phyloP scores from a whole-genome alignment of 1,140 invertebrate genomes.

The Armadillidium nasatum region DNA sequence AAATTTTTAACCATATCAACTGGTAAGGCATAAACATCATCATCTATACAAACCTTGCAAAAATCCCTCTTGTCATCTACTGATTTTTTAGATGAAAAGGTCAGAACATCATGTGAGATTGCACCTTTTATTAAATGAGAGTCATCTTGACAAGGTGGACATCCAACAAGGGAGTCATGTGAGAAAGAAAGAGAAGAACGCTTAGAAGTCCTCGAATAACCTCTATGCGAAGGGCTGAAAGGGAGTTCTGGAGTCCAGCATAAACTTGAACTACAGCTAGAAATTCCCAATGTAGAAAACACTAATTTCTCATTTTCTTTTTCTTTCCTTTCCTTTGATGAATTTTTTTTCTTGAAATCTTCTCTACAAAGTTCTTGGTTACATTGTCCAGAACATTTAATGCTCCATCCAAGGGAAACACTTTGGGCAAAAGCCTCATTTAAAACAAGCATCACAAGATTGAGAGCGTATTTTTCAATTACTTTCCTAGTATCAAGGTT shows the following conservation, averaged over 20 bases:
- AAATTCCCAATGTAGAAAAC: background rate
- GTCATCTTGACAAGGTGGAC: background rate
- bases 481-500: background rate
- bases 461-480: background rate
- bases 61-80: background rate
- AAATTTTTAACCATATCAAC: background rate
- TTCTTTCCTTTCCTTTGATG: background rate
- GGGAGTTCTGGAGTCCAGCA: background rate
- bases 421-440: background rate
- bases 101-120: background rate
- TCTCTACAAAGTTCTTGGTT: constrained; percentile 7
- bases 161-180: background rate
- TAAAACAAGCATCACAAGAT: background rate
- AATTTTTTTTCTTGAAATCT: constrained; percentile 4
- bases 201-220: background rate
- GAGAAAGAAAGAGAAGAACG: constrained; percentile 1
- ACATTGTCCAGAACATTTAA: background rate
- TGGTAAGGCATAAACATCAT: background rate
- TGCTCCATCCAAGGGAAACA: constrained; percentile 1
- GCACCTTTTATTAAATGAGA: background rate
- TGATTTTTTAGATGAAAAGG: background rate
- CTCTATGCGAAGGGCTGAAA: background rate
- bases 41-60: background rate
- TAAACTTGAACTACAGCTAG: background rate
- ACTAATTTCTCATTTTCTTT: background rate